A percentile compares a stretch with the other conserved stretches of the same genome.
Evolutionary conservation across 2,113 vertebrate genomes (phyloP).

Genomic region (Crotalus viridis): DNA sequence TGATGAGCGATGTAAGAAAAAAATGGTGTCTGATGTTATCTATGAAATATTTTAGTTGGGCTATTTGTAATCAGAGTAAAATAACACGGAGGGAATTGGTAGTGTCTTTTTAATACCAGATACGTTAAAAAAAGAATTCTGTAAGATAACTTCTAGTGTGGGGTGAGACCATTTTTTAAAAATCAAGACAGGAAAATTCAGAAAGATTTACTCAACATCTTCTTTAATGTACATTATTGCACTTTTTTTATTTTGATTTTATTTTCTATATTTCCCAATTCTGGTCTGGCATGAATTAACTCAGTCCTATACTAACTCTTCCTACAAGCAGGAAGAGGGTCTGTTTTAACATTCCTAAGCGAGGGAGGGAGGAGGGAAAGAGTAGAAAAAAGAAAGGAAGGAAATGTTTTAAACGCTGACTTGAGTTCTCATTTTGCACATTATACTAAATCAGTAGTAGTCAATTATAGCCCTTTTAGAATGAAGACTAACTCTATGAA

Average conservation of each 20-base stretch:
- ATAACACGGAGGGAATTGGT: not conserved
- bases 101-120: not conserved
- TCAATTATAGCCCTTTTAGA: not conserved
- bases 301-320: not conserved
- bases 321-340: not conserved
- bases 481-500: not conserved
- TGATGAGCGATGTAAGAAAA: not conserved
- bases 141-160: not conserved
- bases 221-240: not conserved
- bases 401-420: not conserved
- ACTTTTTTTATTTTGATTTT: not conserved
- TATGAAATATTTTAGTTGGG: not conserved
- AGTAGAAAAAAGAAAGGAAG: not conserved
- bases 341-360: not conserved
- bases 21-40: not conserved
- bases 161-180: not conserved
- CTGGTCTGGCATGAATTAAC: not conserved
- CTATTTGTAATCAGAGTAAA: not conserved
- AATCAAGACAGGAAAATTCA: not conserved
- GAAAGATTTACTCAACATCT: not conserved
- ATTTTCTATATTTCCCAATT: not conserved
- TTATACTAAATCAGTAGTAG: not conserved
- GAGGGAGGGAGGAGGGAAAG: not conserved
- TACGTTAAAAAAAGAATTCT: not conserved
- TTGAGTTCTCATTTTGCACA: not conserved